Conservation (phyloP, 1,140 invertebrate species). For the Glossosoma conforme region DNA sequence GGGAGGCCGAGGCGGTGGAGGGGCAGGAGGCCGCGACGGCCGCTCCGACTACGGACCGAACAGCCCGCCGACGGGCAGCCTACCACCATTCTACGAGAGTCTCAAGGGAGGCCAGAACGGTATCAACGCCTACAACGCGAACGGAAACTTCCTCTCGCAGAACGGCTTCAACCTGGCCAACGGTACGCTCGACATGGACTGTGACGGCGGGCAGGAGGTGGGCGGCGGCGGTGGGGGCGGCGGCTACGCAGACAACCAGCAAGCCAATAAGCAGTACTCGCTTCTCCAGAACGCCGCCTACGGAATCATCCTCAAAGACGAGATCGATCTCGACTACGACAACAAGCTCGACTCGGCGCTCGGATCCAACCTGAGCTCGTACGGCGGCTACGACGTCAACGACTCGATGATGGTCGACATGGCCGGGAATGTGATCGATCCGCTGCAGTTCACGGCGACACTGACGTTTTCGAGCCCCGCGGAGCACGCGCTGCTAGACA, state of each 20-base stretch:
- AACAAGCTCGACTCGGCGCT: constrained; percentile 64
- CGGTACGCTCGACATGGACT: constrained; percentile 67
- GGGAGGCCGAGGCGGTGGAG: constrained; percentile 62
- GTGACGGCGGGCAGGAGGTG: constrained; percentile 57
- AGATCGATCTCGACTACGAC: constrained; percentile 65
- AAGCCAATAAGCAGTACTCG: constrained; percentile 68
- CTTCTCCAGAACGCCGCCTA: constrained; percentile 77
- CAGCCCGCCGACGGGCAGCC: constrained; percentile 72
- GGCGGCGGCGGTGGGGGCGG: constrained; percentile 36
- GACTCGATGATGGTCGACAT: constrained; percentile 79
- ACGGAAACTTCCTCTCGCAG: constrained; percentile 43
- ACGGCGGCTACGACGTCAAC: constrained; percentile 65
- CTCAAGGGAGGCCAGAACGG: constrained; percentile 69
- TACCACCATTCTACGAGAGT: constrained; percentile 81
- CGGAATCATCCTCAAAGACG: constrained; percentile 70
- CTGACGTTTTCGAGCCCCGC: constrained; percentile 71
- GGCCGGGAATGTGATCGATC: constrained; percentile 70
- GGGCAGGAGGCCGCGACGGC: constrained; percentile 69
- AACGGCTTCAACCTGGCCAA: constrained; percentile 56
- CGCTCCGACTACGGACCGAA: constrained; percentile 77
- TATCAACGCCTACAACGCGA: constrained; percentile 48
- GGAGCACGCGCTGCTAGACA: constrained; percentile 68
- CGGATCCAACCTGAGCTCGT: constrained; percentile 52
- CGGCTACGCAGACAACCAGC: constrained; percentile 48
- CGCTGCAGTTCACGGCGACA: constrained; percentile 74